These are phyloP conservation scores for Illadopsis cleaveri DNA, from an alignment of 2,113 vertebrate species.

Conservation along the genomic window DNA sequence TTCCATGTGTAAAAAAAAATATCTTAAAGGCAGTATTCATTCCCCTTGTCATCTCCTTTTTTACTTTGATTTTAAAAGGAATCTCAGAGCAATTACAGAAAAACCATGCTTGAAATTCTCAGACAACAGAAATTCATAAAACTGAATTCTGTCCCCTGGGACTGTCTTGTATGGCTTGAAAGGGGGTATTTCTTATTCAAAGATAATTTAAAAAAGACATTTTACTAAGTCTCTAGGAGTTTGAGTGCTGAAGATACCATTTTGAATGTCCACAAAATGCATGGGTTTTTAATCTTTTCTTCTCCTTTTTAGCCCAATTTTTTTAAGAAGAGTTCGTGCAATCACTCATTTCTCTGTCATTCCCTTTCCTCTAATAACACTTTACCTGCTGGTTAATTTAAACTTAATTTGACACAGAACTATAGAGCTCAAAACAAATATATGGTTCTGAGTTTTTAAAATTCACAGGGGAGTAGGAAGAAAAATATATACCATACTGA, in stretches of 20 bases:
- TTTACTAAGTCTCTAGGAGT: not conserved
- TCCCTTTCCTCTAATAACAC: not conserved
- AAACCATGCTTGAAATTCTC: not conserved
- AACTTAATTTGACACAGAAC: not conserved
- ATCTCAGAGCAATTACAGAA: not conserved
- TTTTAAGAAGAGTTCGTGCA: not conserved
- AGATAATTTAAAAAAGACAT: not conserved
- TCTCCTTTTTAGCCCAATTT: not conserved
- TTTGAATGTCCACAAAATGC: not conserved
- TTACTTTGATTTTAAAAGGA: not conserved
- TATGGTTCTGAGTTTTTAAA: not conserved
- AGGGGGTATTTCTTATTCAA: not conserved
- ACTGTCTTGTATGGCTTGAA: not conserved
- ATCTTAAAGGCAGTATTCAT: not conserved
- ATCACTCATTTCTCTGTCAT: not conserved
- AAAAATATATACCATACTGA: not conserved
- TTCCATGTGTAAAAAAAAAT: not conserved
- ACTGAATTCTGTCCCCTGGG: not conserved
- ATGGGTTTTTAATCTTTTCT: not conserved
- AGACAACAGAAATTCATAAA: not conserved
- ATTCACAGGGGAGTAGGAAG: not conserved
- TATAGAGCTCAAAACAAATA: not conserved
- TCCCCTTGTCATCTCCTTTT: not conserved
- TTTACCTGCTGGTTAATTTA: not conserved
- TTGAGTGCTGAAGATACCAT: not conserved